These are phyloP conservation scores for Polydrusus pterygomalis DNA, from an alignment of 2,888 invertebrate genomes.

Conservation along the genomic window DNA sequence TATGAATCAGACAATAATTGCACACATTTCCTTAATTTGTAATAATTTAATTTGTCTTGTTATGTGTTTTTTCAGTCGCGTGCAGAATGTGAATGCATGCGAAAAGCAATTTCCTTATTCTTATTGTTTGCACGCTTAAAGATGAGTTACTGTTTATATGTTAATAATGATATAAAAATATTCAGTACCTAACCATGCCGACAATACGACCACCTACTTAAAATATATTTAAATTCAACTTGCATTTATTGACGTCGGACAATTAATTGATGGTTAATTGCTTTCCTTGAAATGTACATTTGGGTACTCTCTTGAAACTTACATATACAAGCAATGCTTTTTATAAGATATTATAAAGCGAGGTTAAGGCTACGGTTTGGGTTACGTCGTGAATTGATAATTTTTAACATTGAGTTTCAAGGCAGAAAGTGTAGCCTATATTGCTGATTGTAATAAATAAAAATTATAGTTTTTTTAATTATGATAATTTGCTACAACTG, in stretches of 20 bases:
- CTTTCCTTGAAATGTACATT: constrained; percentile 37
- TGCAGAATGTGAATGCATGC: too few relatives aligned
- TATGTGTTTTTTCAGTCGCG: too few relatives aligned
- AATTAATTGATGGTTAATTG: constrained; percentile 38
- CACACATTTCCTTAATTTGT: too few relatives aligned
- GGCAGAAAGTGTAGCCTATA: constrained; percentile 4
- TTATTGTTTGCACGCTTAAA: too few relatives aligned
- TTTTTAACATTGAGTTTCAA: constrained; percentile 35
- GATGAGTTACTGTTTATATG: too few relatives aligned
- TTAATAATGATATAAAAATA: too few relatives aligned
- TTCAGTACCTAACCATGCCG: too few relatives aligned
- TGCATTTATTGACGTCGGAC: constrained; percentile 27
- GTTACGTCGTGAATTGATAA: constrained; percentile 25
- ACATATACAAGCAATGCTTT: not conserved
- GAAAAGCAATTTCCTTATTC: too few relatives aligned
- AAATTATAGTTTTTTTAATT: constrained; percentile 14
- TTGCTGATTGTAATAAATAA: constrained; percentile 2
- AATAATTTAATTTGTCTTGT: too few relatives aligned
- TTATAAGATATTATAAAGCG: constrained; percentile 6
- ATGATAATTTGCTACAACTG: too few relatives aligned
- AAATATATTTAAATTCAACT: constrained; percentile 14
- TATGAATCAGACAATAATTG: too few relatives aligned
- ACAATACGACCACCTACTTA: constrained; percentile 11
- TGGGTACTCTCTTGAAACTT: constrained; percentile 12
- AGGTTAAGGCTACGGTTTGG: constrained; percentile 22